Base-by-base conservation (phyloP, 2,113 vertebrate genomes). In the Crocuta crocuta region DNA sequence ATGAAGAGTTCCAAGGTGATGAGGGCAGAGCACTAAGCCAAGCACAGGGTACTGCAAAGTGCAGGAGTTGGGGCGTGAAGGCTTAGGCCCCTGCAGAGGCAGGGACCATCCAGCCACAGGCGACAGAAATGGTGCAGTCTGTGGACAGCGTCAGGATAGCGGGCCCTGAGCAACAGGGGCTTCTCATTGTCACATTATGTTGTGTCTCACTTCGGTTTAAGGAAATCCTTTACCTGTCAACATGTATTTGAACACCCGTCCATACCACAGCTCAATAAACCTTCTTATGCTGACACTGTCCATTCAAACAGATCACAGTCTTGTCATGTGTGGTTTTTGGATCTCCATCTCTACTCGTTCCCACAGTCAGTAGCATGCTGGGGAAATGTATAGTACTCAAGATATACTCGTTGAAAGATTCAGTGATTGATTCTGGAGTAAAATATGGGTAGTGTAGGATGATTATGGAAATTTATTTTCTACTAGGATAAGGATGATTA, bases 231-330 rank as follows among this genome's bases (percentile, higher is more conserved):
- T 23, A n/a, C 13, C 45, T 61, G 71, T 88, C 31, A 66, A 58
- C 4, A 31, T 5, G 9, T 33, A 11, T 21, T 35, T 23, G 13
- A 79, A 50, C 66, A 35, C 70, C 2, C 35, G 16, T 63, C 39
- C 55, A 45, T 31, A 26, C 39, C 39, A n/a, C 17, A 9, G 23
- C 65, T 71, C 89, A 76, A 12, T 33, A n/a, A 15, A 35, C 12
- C 0, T 21, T 80, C 74, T 78, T 86, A 24, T 65, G 58, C 12
- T 10, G 76, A 50, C 68, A 6, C 10, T 13, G 21, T 61, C 61
- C 55, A 79, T n/a, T 74, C 31, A 45, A 5, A 65, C 66, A 95
- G 78, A 86, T 80, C n/a, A 63, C 19, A 68, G 58, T 73, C 81
- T 45, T 33, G 35, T 50, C 23, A 26, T 73, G 17, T 10, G 80